phyloP scores from a whole-genome alignment of 92 coral and sea anemone genomes.

The Heliopora coerulea region DNA sequence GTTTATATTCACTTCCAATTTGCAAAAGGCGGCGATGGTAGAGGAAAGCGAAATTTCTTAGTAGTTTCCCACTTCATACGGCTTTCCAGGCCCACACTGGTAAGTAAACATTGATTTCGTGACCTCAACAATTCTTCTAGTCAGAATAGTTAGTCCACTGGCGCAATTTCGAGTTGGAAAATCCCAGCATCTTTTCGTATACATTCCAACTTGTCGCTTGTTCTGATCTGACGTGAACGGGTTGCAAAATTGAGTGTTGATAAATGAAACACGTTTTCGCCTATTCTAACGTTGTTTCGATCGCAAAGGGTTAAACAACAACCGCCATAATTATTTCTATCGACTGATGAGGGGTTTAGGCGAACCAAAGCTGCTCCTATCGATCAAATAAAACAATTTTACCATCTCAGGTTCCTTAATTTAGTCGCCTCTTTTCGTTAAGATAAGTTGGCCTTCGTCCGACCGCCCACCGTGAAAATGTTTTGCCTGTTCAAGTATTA shows the following conservation, averaged over 20 bases:
- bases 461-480: conserved; percentile 19
- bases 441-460: conserved; percentile 20
- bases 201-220: conserved; percentile 23
- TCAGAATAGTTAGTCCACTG: background rate
- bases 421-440: conserved; percentile 35
- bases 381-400: conserved; percentile 1
- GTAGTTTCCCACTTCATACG: conserved; percentile 1
- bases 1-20: conserved; percentile 17
- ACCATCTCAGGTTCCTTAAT: background rate
- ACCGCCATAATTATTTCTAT: background rate
- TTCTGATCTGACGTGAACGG: background rate
- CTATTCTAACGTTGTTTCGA: background rate
- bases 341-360: conserved; percentile 18
- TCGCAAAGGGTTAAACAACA: background rate
- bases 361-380: background rate
- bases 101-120: conserved; percentile 21
- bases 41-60: conserved; percentile 15
- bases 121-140: background rate
- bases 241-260: conserved; percentile 18
- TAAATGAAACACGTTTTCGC: background rate
- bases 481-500: conserved; percentile 9
- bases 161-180: conserved; percentile 10
- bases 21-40: conserved; percentile 30
- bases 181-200: background rate
- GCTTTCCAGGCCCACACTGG: conserved; percentile 1